These are phyloP conservation scores for Thecocarcelia acutangulata DNA, from an alignment of 2,888 invertebrate genomes.

Conservation along the genomic window DNA sequence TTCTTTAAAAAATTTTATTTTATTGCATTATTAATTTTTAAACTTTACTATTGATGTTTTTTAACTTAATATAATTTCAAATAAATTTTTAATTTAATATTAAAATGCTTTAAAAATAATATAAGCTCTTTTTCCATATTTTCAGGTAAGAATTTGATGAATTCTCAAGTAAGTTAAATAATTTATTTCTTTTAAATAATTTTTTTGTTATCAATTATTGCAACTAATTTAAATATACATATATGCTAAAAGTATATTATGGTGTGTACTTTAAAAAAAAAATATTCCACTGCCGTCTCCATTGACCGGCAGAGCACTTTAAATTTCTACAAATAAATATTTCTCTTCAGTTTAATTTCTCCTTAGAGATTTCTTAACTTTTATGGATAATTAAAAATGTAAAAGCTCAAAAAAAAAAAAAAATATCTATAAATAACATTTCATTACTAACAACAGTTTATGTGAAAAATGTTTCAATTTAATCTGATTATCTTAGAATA, in stretches of 20 bases:
- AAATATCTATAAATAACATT: neutral
- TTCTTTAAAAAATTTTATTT: no score
- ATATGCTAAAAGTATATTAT: no score
- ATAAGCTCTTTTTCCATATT: neutral
- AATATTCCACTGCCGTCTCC: no score
- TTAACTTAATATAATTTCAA: neutral
- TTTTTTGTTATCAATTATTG: neutral
- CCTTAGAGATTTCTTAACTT: neutral
- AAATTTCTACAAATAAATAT: no score
- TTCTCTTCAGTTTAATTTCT: no score
- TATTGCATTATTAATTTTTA: no score
- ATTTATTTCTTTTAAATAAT: neutral
- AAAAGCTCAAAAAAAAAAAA: neutral
- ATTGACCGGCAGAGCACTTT: no score
- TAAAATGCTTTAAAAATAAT: no score
- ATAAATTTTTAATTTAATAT: neutral
- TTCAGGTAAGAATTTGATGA: slow-evolving; percentile 16
- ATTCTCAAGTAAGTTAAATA: neutral
- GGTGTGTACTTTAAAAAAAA: no score
- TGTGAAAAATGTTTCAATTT: slow-evolving; percentile 61
- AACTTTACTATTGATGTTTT: no score
- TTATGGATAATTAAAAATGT: neutral
- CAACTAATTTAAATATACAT: no score
- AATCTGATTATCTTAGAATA: slow-evolving; percentile 51
- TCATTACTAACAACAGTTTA: neutral